These are phyloP conservation scores for Artemia sp. DNA, from an alignment of 2,888 invertebrate species.

Conservation along the genomic window DNA sequence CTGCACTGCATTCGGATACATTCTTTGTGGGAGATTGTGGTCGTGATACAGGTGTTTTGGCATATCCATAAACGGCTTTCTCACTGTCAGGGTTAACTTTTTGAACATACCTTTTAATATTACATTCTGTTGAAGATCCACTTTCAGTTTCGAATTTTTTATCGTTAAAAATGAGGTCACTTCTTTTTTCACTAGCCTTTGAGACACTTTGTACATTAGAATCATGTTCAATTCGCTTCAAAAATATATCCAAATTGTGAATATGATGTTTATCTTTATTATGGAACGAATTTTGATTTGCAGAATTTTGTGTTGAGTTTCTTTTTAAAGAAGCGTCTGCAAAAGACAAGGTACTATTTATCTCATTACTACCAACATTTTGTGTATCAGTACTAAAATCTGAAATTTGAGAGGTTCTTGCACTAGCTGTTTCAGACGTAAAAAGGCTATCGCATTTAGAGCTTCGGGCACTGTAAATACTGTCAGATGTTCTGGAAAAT, in stretches of 20 bases:
- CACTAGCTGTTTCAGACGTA: not conserved
- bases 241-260: too few species aligned
- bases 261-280: not conserved
- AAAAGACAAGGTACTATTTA: not conserved
- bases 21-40: not conserved
- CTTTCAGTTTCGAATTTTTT: not conserved
- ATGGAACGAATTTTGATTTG: not conserved
- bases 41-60: not conserved
- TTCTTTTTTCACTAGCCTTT: not conserved
- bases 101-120: too few species aligned
- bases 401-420: conserved; percentile 8
- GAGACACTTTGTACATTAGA: too few species aligned
- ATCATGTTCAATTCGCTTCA: too few species aligned
- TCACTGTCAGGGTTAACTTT: too few species aligned
- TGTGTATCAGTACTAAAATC: not conserved
- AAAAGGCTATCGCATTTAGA: conserved; percentile 14
- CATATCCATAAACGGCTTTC: not conserved
- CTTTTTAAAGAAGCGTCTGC: not conserved
- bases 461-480: conserved; percentile 4
- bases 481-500: conserved; percentile 11
- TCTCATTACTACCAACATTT: not conserved
- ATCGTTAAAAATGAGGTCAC: not conserved
- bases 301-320: not conserved
- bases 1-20: not conserved
- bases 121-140: not conserved